Evolutionary conservation across 2,888 invertebrate genomes (phyloP), one percentile per base, ranked within the genome.

Genomic region (Drosophila trichaetosa): DNA sequence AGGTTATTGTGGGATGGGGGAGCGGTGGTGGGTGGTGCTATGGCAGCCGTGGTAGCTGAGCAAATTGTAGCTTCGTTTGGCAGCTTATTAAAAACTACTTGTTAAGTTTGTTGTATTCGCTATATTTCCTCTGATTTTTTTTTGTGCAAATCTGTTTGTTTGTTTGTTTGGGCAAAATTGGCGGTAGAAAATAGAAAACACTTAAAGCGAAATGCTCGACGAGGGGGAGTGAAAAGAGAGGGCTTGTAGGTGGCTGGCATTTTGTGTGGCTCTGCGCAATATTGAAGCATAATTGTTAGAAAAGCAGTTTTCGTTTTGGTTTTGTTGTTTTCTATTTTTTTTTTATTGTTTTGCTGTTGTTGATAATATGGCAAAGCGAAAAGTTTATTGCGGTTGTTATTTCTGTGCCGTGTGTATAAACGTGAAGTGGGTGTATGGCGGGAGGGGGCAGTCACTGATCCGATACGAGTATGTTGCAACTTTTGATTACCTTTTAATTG

Each of bases 401-500:
- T 36, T 2, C 33, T 49, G 52, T 61, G 49, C 38, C 34, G 18
- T 42, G 24, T 57, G 34, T 2, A 40, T 36, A 40, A 24, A 31
- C 29, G 33, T 27, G 64, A 16, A 46, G 6, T n/a, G 52, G 29
- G 11, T 4, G 60, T 24, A 24, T 8, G 5, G 21, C 21, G 33
- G 21, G 42, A n/a, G 48, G 11, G 40, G 24, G 36, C 52, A n/a
- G 38, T 61, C 58, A 53, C 54, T 54, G 67, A 73, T 79, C 56
- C 54, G 67, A 64, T 79, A 56, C 38, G 54, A 36, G 54, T 54
- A 27, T 38, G 18, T 84, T 79, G 67, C 60, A 75, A 77, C 68
- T 72, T 81, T 79, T 82, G 87, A 85, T 85, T 87, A 77, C 80
- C 77, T 84, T 89, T 84, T 89, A 89, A 85, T 87, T 89, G 87